A percentile compares a stretch with the other conserved stretches of the same genome.
These are phyloP conservation scores for Hesperia comma DNA, from an alignment of 2,888 invertebrate genomes.

Conservation along the genomic window DNA sequence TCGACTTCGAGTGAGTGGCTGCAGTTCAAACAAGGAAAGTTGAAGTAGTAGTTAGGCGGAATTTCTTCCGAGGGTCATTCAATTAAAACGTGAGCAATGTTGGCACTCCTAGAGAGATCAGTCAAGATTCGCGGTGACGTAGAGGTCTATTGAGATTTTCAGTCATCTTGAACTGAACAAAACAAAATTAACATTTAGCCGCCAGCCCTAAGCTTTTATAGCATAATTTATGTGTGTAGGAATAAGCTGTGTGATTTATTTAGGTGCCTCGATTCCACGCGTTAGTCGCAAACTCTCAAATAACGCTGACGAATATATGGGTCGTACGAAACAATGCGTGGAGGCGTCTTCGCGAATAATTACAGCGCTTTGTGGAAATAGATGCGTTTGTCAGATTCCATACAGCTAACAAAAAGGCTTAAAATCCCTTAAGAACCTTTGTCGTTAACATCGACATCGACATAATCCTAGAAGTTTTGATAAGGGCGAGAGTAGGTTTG, in stretches of 20 bases:
- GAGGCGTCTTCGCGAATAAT: background rate
- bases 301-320: slow-evolving; percentile 1
- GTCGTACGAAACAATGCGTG: background rate
- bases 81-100: slow-evolving; percentile 23
- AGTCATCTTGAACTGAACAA: background rate
- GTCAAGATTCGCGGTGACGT: background rate
- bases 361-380: background rate
- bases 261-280: background rate
- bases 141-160: background rate
- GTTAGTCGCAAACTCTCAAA: background rate
- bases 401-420: background rate
- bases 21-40: slow-evolving; percentile 36
- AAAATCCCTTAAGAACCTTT: no score
- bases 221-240: no score
- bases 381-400: no score
- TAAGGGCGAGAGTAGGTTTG: background rate
- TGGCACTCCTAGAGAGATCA: slow-evolving; percentile 6
- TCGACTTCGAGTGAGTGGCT: slow-evolving; percentile 33
- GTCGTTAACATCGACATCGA: no score
- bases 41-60: slow-evolving; percentile 23
- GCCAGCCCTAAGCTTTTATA: no score
- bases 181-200: background rate
- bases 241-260: background rate
- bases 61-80: slow-evolving; percentile 29
- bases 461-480: background rate